Evolutionary conservation across 2,113 vertebrate genomes (phyloP), one percentile per base, ranked within the genome.

Genomic region (Platichthys flesus): DNA sequence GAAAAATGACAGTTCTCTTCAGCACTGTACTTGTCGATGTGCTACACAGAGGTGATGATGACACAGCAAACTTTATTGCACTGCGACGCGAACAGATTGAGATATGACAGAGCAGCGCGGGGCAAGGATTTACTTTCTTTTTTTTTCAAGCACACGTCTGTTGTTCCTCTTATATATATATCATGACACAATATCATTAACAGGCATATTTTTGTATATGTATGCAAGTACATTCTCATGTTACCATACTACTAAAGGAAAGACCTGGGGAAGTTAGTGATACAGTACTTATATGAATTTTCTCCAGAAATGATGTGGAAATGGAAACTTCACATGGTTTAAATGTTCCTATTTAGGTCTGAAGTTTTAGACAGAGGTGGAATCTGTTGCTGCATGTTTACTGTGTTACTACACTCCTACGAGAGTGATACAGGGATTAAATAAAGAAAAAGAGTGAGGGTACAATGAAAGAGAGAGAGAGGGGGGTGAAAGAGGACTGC

Each of bases 61-160:
- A 91, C 88, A 84, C 74, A 88, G 90, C 88, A 90, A 79, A 85
- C 80, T 62, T 2, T 0, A 70, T 78, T 67, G 79, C 85, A 73
- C 42, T 85, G 84, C 74, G 51, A 35, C 64, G 52, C 63, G 21
- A 26, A 81, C 54, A 65, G 52, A 70, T 35, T 54, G 21, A 70
- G 49, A 77, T 70, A 49, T 74, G 67, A 72, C 51, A 76, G 52
- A 68, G 67, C 31, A 54, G 35, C 35, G 24, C 37, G 58, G 63
- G 54, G 42, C 56, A 67, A 21, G 47, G 56, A 79, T 66, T 58
- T 55, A 70, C 10, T 62, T 28, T 71, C 16, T 63, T 79, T 55
- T 15, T 64, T 51, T 62, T 42, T 23, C 67, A 12, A 24, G 40
- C 37, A 66, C 13, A 31, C 40, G 62, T 14, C 2, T 67, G 18